These are phyloP conservation scores for Euleptes europaea DNA, from an alignment of 2,113 vertebrate genomes.

Conservation along the genomic window DNA sequence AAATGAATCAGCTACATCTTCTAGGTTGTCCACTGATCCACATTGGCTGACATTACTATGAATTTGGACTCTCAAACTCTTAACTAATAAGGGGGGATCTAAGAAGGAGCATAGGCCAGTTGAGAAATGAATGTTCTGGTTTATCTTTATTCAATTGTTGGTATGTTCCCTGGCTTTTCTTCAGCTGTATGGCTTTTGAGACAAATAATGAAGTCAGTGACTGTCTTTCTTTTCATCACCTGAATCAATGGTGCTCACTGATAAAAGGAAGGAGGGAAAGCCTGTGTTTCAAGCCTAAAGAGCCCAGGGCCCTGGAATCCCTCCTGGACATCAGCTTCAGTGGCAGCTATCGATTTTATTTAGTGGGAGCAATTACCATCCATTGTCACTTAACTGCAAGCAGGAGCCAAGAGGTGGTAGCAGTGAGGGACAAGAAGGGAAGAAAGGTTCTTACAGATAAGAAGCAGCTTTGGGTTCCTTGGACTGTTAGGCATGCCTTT, in stretches of 20 bases:
- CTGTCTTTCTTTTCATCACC: background rate
- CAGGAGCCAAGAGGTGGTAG: background rate
- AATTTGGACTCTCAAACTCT: slow-evolving; percentile 11
- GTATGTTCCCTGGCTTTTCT: background rate
- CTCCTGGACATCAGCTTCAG: slow-evolving; percentile 16
- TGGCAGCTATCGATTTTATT: slow-evolving; percentile 7
- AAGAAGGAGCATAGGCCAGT: background rate
- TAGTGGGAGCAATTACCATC: background rate
- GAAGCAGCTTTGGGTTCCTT: background rate
- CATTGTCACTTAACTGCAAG: slow-evolving; percentile 5
- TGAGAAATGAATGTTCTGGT: background rate
- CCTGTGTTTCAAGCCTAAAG: background rate
- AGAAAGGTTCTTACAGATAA: background rate
- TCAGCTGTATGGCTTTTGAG: slow-evolving; percentile 19
- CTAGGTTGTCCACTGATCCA: background rate
- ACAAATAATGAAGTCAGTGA: background rate
- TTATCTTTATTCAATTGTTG: background rate
- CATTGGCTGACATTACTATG: background rate
- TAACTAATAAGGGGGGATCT: background rate
- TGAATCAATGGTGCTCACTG: slow-evolving; percentile 5
- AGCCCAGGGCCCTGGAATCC: background rate
- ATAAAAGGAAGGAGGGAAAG: background rate
- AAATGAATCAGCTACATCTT: background rate
- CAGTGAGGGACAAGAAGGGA: background rate
- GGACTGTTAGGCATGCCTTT: background rate